A percentile compares a stretch with the other conserved stretches of the same genome.
phyloP scores from a whole-genome alignment of 2,888 invertebrate species.

The Callyntrura sp. region DNA sequence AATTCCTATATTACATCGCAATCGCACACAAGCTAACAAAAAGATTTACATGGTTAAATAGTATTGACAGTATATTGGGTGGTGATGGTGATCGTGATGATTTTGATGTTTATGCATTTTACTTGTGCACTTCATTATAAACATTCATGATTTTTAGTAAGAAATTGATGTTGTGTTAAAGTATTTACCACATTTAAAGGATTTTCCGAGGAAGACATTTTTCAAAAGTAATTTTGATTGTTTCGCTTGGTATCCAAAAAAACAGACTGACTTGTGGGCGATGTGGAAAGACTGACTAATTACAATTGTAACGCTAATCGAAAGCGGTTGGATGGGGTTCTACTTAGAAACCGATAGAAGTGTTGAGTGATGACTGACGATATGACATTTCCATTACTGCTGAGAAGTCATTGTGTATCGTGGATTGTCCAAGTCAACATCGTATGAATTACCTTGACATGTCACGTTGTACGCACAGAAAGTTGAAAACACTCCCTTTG shows the following conservation, averaged over 20 bases:
- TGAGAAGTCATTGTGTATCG: neutral
- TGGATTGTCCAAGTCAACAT: neutral
- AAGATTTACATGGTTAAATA: no score
- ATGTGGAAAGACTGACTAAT: neutral
- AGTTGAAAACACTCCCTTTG: neutral
- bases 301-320: slow-evolving; percentile 22
- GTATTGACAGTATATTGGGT: no score
- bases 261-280: neutral
- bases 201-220: slow-evolving; percentile 68
- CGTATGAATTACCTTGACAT: neutral
- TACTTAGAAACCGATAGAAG: neutral
- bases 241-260: neutral
- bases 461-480: neutral
- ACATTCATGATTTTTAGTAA: neutral
- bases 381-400: neutral
- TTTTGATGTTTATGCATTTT: no score
- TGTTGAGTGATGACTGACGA: no score
- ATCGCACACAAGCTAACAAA: no score
- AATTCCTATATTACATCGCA: no score
- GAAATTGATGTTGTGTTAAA: neutral
- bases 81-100: no score
- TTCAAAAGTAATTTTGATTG: neutral
- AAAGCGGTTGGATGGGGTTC: neutral
- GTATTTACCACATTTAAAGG: slow-evolving; percentile 66
- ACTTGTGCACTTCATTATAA: no score